phyloP scores from a whole-genome alignment of 2,888 invertebrate species.

The Apodemia duryi region DNA sequence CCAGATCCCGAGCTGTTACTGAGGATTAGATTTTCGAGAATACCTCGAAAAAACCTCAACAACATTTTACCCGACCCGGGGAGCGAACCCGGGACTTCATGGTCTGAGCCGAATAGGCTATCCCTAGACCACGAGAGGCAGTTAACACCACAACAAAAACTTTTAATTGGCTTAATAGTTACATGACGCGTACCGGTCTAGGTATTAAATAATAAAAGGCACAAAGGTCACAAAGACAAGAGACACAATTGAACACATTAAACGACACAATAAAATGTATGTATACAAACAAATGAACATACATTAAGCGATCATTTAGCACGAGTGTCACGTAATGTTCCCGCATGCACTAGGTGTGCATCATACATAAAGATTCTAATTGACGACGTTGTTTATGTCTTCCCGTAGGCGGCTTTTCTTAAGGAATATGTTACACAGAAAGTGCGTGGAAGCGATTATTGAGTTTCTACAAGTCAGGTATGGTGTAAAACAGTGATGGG shows the following conservation, averaged over 20 bases:
- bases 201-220: constrained; percentile 1
- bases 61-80: no score
- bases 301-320: constrained; percentile 6
- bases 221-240: neutral
- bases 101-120: no score
- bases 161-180: constrained; percentile 1
- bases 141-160: neutral
- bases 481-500: neutral
- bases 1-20: no score
- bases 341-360: constrained; percentile 11
- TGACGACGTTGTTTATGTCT: constrained; percentile 12
- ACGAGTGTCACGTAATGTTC: constrained; percentile 10
- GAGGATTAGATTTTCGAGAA: no score
- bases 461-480: neutral
- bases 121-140: no score
- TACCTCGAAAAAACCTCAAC: no score
- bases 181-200: constrained; percentile 2
- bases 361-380: constrained; percentile 11
- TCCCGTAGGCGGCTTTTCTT: constrained; percentile 10
- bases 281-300: constrained; percentile 11
- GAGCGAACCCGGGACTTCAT: no score
- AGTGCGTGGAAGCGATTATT: constrained; percentile 5
- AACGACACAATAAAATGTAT: constrained; percentile 3
- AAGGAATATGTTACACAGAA: constrained; percentile 1
- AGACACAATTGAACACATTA: constrained; percentile 4